Conservation (phyloP, 1,140 invertebrate genomes). For the Limonius californicus region DNA sequence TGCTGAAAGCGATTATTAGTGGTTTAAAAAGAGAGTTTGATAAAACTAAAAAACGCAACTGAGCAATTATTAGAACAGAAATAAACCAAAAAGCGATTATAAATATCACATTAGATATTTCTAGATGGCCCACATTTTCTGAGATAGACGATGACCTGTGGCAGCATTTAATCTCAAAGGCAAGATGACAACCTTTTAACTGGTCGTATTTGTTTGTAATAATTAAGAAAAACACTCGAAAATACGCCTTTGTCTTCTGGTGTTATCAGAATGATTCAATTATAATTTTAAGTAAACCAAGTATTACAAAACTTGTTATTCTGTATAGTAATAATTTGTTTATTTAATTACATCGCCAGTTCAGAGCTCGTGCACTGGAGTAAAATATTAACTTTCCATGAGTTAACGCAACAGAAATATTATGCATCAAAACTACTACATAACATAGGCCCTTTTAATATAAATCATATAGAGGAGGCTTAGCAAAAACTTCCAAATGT, state of each 20-base stretch:
- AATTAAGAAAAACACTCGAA: neutral
- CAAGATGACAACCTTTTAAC: conserved; percentile 2
- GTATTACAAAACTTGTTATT: neutral
- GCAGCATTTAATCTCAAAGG: neutral
- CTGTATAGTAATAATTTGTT: neutral
- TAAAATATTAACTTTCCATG: too few species aligned
- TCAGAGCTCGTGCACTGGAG: too few species aligned
- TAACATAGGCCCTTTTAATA: too few species aligned
- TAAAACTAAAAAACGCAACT: too few species aligned
- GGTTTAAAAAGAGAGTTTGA: too few species aligned
- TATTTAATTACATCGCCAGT: neutral
- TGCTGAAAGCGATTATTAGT: too few species aligned
- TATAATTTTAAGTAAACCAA: neutral
- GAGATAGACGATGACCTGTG: conserved; percentile 1
- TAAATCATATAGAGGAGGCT: neutral
- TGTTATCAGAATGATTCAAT: neutral
- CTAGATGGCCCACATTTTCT: conserved; percentile 7
- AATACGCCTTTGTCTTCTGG: conserved; percentile 5
- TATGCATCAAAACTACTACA: too few species aligned
- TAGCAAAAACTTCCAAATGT: conserved; percentile 13
- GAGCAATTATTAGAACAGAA: neutral
- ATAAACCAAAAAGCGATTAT: neutral
- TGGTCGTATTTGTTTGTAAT: neutral
- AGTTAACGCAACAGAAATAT: too few species aligned
- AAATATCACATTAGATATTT: conserved; percentile 5